These are phyloP conservation scores for Polyommatus iphigenia DNA, from an alignment of 2,888 invertebrate genomes.

Conservation along the genomic window DNA sequence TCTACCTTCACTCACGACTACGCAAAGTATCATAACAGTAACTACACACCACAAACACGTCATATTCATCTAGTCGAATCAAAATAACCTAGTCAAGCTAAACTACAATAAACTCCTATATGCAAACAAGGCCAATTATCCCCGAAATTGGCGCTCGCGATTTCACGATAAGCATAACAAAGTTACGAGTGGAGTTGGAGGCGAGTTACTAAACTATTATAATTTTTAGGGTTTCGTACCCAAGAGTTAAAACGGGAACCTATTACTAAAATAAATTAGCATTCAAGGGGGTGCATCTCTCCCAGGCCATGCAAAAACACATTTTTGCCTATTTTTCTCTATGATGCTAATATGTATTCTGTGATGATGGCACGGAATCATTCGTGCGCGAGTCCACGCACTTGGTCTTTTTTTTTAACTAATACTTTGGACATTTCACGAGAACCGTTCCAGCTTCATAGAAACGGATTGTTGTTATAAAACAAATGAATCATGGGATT, in stretches of 20 bases:
- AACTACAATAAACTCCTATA: not conserved
- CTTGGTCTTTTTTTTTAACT: not conserved
- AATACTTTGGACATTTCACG: not conserved
- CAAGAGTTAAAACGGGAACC: too few relatives aligned
- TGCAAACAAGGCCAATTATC: not conserved
- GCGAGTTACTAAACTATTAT: not conserved
- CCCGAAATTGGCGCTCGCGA: not conserved
- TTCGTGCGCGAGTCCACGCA: too few relatives aligned
- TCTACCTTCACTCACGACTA: slow-evolving; percentile 44
- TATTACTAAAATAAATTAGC: too few relatives aligned
- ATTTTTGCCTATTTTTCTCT: too few relatives aligned
- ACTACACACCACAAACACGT: slow-evolving; percentile 47
- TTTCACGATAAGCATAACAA: slow-evolving; percentile 1
- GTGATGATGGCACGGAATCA: too few relatives aligned
- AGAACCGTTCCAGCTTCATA: slow-evolving; percentile 17
- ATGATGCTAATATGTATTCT: too few relatives aligned
- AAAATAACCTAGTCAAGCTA: not conserved
- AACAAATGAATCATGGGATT: slow-evolving; percentile 25
- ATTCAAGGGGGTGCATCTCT: too few relatives aligned
- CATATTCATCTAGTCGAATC: not conserved
- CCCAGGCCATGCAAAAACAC: too few relatives aligned
- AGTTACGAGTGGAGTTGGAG: not conserved
- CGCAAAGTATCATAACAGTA: slow-evolving; percentile 50
- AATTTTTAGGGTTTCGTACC: not conserved
- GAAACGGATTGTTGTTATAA: slow-evolving; percentile 24